phyloP scores from a whole-genome alignment of 2,113 vertebrate genomes.

The Lepus timidus region DNA sequence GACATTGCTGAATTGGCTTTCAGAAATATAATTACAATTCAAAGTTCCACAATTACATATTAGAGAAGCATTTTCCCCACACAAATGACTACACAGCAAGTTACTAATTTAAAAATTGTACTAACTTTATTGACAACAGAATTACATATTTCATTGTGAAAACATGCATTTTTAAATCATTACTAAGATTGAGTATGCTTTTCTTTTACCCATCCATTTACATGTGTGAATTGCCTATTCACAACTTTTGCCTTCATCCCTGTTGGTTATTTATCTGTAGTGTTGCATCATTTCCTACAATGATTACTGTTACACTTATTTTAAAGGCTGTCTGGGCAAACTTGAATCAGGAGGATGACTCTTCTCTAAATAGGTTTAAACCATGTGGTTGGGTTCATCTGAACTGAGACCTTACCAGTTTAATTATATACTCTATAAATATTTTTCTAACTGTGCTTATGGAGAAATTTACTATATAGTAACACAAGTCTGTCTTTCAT shows the following conservation, averaged over 20 bases:
- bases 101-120: background rate
- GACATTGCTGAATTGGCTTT: background rate
- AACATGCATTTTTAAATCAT: slow-evolving; percentile 22
- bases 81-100: background rate
- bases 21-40: background rate
- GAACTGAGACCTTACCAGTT: slow-evolving; percentile 10
- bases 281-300: background rate
- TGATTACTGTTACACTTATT: background rate
- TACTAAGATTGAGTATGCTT: background rate
- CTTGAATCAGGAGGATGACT: slow-evolving; percentile 49
- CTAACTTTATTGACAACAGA: background rate
- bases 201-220: slow-evolving; percentile 35
- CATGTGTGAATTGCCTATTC: slow-evolving; percentile 10
- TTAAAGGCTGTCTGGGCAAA: slow-evolving; percentile 54
- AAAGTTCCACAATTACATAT: background rate
- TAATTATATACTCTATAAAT: slow-evolving; percentile 40
- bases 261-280: background rate
- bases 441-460: slow-evolving; percentile 40
- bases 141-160: slow-evolving; percentile 1
- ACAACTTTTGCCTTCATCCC: background rate
- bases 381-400: background rate
- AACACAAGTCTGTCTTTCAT: slow-evolving; percentile 6
- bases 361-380: slow-evolving; percentile 52
- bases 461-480: slow-evolving; percentile 44
- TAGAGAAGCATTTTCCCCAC: background rate